Evolutionary conservation across 2,797 vertebrate genomes (phyloP).

Genomic region (Kryptopterus vitreolus): DNA sequence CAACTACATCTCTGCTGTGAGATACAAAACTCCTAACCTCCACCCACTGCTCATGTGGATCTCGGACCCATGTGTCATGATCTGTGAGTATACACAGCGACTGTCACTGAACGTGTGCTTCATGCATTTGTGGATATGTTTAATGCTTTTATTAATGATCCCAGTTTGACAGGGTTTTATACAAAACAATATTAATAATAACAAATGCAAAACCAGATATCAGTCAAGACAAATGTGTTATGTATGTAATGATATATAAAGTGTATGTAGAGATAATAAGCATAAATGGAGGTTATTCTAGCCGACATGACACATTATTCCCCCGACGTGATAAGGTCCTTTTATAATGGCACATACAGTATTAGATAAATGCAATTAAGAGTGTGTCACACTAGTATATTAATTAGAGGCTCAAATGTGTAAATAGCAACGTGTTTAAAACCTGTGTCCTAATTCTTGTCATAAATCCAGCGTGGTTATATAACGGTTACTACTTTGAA

Average conservation of each 20-base stretch:
- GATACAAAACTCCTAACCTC: background rate
- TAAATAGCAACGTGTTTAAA: background rate
- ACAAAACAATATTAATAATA: background rate
- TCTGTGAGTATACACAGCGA: background rate
- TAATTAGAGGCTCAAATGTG: constrained; percentile 1
- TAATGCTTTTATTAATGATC: background rate
- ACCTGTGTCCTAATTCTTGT: background rate
- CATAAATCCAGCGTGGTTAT: background rate
- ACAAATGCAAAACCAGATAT: background rate
- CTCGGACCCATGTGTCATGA: background rate
- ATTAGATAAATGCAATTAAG: background rate
- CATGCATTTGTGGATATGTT: background rate
- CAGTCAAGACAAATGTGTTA: background rate
- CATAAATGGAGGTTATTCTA: background rate
- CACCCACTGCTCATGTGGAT: background rate
- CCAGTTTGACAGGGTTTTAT: background rate
- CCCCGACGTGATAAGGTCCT: background rate
- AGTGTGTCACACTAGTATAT: background rate
- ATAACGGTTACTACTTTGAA: background rate
- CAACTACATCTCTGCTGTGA: background rate
- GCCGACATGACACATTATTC: too few relatives aligned
- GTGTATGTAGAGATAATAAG: background rate
- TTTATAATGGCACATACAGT: background rate
- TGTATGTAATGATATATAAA: background rate
- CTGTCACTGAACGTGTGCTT: background rate